Evolutionary conservation across 2,113 vertebrate genomes (phyloP).

Genomic region (human (Homo sapiens)): GRCh38 chr6:142205501-142206000

Average conservation of each 20-base stretch:
- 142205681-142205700: not conserved
- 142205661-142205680: not conserved
- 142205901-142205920: not conserved
- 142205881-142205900: constrained; percentile 3
- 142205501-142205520: not conserved
- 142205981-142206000: not conserved
- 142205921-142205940: not conserved
- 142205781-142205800: not conserved
- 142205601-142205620: not conserved
- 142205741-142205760: not conserved
- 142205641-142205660: not conserved
- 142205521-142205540: not conserved
- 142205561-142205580: not conserved
- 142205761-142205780: not conserved
- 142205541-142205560: not conserved
- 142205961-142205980: not conserved
- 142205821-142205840: not conserved
- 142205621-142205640: not conserved
- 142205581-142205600: not conserved
- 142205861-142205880: not conserved
- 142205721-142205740: not conserved
- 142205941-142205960: constrained; percentile 18
- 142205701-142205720: not conserved
- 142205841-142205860: not conserved
- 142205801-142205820: not conserved